Evolutionary conservation across 2,797 vertebrate genomes (phyloP).

Genomic region (Enteromius unitaeniatus): DNA sequence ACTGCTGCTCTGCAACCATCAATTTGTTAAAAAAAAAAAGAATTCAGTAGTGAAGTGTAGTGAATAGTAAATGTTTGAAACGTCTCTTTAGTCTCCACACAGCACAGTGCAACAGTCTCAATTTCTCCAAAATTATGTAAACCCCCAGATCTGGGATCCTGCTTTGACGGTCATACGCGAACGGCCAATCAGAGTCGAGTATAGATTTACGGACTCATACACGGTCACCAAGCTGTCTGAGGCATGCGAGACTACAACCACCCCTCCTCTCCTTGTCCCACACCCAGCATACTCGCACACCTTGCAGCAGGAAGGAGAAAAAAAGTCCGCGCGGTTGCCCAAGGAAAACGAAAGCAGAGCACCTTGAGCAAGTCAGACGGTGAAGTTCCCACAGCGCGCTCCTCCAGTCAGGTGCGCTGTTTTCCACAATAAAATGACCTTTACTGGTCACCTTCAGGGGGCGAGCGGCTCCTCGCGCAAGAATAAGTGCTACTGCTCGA

Average conservation of each 20-base stretch:
- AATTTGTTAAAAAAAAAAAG: neutral
- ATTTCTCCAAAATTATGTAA: slow-evolving; percentile 44
- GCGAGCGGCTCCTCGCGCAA: slow-evolving; percentile 52
- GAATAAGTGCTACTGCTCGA: neutral
- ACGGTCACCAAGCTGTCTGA: slow-evolving; percentile 58
- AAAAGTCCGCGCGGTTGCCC: slow-evolving; percentile 44
- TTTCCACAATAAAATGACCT: slow-evolving; percentile 76
- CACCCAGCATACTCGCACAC: slow-evolving; percentile 56
- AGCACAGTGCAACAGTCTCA: slow-evolving; percentile 18
- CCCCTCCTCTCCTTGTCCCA: slow-evolving; percentile 52
- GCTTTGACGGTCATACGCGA: slow-evolving; percentile 54
- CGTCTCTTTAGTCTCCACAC: slow-evolving; percentile 9
- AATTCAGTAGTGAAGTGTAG: neutral
- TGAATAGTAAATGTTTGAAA: neutral
- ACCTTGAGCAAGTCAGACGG: slow-evolving; percentile 29
- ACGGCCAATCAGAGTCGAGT: slow-evolving; percentile 64
- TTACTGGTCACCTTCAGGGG: slow-evolving; percentile 82
- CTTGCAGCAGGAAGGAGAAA: slow-evolving; percentile 57
- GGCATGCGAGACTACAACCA: slow-evolving; percentile 50
- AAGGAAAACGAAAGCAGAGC: slow-evolving; percentile 30
- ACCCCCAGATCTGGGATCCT: slow-evolving; percentile 59
- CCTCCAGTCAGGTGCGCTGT: slow-evolving; percentile 45
- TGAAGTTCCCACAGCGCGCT: slow-evolving; percentile 49
- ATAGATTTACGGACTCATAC: slow-evolving; percentile 57
- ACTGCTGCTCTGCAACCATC: neutral